These are phyloP conservation scores for Tetramorium parvispinum DNA, from an alignment of 1,140 invertebrate species.

Conservation along the genomic window DNA sequence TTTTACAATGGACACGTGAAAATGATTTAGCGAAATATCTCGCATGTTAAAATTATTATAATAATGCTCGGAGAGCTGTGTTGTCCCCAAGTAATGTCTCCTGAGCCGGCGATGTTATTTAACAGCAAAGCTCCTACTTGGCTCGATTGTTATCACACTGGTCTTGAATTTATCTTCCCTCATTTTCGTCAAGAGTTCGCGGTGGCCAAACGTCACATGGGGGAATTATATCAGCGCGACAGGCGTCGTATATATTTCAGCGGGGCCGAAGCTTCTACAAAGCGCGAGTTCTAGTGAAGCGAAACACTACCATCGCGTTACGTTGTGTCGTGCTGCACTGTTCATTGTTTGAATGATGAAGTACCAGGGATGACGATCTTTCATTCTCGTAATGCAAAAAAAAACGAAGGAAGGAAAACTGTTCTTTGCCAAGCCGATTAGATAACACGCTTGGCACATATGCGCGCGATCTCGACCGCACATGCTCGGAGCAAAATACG, in stretches of 20 bases:
- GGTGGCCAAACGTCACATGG: neutral
- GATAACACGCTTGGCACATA: slow-evolving; percentile 23
- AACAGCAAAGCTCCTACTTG: neutral
- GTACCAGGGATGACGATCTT: neutral
- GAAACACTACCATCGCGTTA: neutral
- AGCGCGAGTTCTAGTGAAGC: neutral
- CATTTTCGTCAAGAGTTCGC: slow-evolving; percentile 24
- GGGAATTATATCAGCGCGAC: slow-evolving; percentile 34
- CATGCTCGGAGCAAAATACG: neutral
- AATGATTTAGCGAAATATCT: neutral
- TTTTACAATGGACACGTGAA: neutral
- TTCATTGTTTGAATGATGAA: neutral
- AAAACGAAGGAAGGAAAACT: neutral
- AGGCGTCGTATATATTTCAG: neutral
- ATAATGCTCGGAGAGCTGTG: neutral
- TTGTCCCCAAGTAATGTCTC: neutral
- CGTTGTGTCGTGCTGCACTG: neutral
- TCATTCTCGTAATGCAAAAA: neutral
- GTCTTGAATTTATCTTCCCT: slow-evolving; percentile 39
- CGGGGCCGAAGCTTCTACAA: neutral
- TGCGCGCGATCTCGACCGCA: neutral
- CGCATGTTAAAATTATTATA: slow-evolving; percentile 30
- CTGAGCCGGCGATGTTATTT: slow-evolving; percentile 2
- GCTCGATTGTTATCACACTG: slow-evolving; percentile 13
- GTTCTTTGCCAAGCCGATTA: slow-evolving; percentile 28